Percentiles rank a stretch among this genome's conserved stretches.
Conservation (phyloP, 2,113 vertebrate genomes). For the Melanocharis versteri region DNA sequence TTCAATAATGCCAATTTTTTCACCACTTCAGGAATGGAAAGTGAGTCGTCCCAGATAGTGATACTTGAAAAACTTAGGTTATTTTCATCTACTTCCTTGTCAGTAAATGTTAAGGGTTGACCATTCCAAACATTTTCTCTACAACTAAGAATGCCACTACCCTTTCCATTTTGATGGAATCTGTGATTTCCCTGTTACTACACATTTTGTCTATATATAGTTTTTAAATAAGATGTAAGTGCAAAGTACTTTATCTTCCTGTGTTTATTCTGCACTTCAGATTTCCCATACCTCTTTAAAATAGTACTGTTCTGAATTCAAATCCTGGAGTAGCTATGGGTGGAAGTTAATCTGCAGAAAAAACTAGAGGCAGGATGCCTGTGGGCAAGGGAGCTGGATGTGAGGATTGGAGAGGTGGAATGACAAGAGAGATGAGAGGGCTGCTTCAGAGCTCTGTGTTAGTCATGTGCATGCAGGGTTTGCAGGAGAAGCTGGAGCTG, state of each 20-base stretch:
- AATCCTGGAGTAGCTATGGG: neutral
- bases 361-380: neutral
- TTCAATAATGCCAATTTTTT: neutral
- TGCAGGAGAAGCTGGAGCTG: neutral
- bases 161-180: neutral
- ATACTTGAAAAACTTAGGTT: neutral
- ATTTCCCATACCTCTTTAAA: neutral
- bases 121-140: neutral
- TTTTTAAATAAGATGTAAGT: neutral
- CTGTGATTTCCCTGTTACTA: neutral
- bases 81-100: neutral
- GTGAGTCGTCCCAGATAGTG: neutral
- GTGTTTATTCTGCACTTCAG: neutral
- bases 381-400: neutral
- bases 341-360: neutral
- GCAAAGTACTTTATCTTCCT: neutral
- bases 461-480: neutral
- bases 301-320: neutral
- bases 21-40: neutral
- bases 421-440: neutral
- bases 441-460: neutral
- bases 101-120: neutral
- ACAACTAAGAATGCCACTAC: neutral
- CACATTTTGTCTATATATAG: accelerated
- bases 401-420: neutral